These are phyloP conservation scores for Agapornis canus DNA, from an alignment of 2,797 vertebrate genomes.

Conservation along the genomic window DNA sequence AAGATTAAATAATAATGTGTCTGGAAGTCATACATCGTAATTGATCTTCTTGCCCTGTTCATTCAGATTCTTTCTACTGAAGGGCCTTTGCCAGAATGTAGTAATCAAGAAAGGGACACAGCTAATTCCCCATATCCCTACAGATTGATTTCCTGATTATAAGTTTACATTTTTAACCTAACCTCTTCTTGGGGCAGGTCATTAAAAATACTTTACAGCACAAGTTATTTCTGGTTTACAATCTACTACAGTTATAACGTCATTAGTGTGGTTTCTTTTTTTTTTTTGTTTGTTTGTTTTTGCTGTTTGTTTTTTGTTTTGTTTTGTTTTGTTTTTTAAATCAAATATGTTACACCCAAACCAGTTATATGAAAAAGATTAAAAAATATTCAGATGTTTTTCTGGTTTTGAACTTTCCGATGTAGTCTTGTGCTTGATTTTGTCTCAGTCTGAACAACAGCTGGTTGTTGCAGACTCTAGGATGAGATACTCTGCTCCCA, in stretches of 20 bases:
- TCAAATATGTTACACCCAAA: not conserved
- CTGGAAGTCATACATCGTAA: constrained; percentile 49
- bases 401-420: not conserved
- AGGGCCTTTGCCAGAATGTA: constrained; percentile 12
- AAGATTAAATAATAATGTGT: constrained; percentile 70
- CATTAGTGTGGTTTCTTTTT: not conserved
- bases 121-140: not conserved
- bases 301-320: too few species aligned
- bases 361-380: not conserved
- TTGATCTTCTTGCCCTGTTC: constrained; percentile 63
- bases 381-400: not conserved
- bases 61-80: constrained; percentile 21
- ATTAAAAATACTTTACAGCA: not conserved
- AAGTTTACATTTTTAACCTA: constrained; percentile 21
- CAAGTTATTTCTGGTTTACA: not conserved
- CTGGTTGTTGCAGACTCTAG: not conserved
- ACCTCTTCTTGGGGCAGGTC: not conserved
- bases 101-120: constrained; percentile 15
- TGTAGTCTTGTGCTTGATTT: not conserved
- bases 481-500: not conserved
- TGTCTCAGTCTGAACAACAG: not conserved
- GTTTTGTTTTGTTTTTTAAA: not conserved
- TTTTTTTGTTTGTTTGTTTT: too few species aligned
- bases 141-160: constrained; percentile 20
- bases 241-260: not conserved